Evolutionary conservation across 1,140 invertebrate genomes (phyloP), one percentile per base, ranked within the genome.

Genomic region (Zophobas morio): DNA sequence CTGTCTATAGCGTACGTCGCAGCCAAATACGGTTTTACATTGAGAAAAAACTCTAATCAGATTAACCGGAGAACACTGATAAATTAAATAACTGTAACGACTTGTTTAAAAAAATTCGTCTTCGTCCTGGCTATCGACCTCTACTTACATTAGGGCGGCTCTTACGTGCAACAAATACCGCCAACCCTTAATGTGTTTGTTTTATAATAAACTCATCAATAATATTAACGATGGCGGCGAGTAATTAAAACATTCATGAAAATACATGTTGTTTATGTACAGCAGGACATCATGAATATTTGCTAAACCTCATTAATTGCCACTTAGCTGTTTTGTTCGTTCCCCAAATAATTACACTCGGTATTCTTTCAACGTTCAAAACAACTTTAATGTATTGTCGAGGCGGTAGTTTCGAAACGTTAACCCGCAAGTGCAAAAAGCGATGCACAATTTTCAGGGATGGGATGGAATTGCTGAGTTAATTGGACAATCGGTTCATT

Each of bases 141-240:
- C 20, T 20, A 20, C 20, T 20, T 20, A 20, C 20, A 51, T 4
- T 20, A 51, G 4, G 37, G 39, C 42, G 39, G 39, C 60, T 66
- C 60, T 66, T 66, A 66, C 6, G 6, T 60, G 37, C 56, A 35
- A 60, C 56, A 60, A 60, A 60, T 60, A 60, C 3, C 20, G 60
- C 42, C 60, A 66, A 66, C 60, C 60, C 60, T 66, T 66, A 66
- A 66, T 66, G 39, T 66, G 60, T 66, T 66, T 66, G 60, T 66
- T 66, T 66, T 66, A 66, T 66, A 66, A 66, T 66, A 66, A 66
- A 66, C 60, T n/a, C 60, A 66, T 66, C 60, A 66, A 66, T 66
- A 66, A 66, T 66, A 66, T 66, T 66, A 66, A 66, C 60, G 60
- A 66, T 66, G 39, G 60, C 40, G 39, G 60, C 40, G 60, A 66